Evolutionary conservation across 30 jellyfish, hydroid and myxozoan species (phyloP).

Genomic region (Haliclystus octoradiatus): DNA sequence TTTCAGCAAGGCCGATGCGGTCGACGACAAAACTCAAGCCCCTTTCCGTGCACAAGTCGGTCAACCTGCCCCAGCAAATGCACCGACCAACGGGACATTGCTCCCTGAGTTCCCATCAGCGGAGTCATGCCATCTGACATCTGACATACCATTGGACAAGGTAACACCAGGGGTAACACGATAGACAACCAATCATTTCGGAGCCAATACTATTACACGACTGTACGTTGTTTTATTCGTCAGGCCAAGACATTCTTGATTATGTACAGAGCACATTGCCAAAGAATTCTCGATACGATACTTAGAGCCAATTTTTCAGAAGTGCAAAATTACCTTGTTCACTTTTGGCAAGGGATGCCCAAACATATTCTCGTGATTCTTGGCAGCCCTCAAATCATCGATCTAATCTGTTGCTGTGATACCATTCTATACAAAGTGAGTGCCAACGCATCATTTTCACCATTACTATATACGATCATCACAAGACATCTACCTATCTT

Average conservation of each 20-base stretch:
- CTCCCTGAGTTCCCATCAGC: conserved; percentile 86
- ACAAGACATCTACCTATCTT: neutral
- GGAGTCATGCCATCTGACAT: conserved; percentile 25
- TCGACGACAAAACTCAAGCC: conserved; percentile 37
- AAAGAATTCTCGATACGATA: conserved; percentile 87
- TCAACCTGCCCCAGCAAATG: conserved; percentile 23
- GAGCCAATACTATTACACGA: neutral
- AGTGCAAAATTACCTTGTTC: conserved; percentile 90
- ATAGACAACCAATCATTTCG: neutral
- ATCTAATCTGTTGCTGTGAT: conserved; percentile 77
- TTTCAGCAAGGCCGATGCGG: conserved; percentile 24
- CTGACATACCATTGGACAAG: conserved; percentile 44
- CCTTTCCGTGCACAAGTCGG: conserved; percentile 19
- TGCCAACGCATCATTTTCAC: too few relatives aligned
- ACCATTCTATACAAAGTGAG: conserved; percentile 82
- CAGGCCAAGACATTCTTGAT: conserved; percentile 89
- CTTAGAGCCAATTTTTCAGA: conserved; percentile 93
- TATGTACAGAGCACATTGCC: conserved; percentile 99
- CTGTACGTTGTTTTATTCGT: neutral
- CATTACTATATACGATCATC: too few relatives aligned
- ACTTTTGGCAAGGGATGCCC: conserved; percentile 99
- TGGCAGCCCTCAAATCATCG: conserved; percentile 55
- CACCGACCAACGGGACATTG: conserved; percentile 50
- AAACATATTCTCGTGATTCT: conserved; percentile 75
- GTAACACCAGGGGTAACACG: conserved; percentile 7